These are phyloP conservation scores for Notospermus geniculatus DNA, from an alignment of 1,140 invertebrate species.

Conservation along the genomic window DNA sequence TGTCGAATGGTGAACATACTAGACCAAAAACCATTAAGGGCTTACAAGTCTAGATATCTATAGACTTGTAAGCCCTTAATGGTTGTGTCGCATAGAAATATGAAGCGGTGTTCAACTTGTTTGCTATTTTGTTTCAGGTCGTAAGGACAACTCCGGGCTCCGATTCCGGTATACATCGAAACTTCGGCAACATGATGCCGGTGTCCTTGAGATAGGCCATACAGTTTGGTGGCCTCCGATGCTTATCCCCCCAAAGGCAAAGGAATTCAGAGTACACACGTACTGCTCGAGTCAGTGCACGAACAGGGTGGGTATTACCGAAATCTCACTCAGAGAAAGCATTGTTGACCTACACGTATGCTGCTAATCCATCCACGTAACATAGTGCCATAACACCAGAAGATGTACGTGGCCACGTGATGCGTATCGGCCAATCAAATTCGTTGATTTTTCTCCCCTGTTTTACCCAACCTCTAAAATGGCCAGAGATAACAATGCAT, in stretches of 20 bases:
- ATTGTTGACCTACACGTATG: too few species aligned
- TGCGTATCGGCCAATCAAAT: too few species aligned
- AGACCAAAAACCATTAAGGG: not conserved
- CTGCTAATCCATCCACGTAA: too few species aligned
- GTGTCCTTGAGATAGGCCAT: constrained; percentile 69
- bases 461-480: too few species aligned
- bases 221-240: constrained; percentile 65
- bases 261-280: constrained; percentile 72
- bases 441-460: too few species aligned
- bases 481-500: too few species aligned
- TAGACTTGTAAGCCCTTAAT: not conserved
- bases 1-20: not conserved
- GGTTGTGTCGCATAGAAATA: not conserved
- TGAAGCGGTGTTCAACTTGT: not conserved
- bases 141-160: constrained; percentile 71
- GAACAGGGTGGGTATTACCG: constrained; percentile 58
- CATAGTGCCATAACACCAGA: too few species aligned
- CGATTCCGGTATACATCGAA: constrained; percentile 71
- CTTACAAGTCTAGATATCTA: not conserved
- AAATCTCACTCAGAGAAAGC: too few species aligned
- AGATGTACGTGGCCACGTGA: too few species aligned
- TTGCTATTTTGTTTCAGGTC: not conserved
- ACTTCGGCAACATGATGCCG: constrained; percentile 70
- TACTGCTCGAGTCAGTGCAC: constrained; percentile 79
- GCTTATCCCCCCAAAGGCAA: constrained; percentile 74